Base-by-base conservation (phyloP, 2,113 vertebrate genomes). In the Maccullochella peelii region DNA sequence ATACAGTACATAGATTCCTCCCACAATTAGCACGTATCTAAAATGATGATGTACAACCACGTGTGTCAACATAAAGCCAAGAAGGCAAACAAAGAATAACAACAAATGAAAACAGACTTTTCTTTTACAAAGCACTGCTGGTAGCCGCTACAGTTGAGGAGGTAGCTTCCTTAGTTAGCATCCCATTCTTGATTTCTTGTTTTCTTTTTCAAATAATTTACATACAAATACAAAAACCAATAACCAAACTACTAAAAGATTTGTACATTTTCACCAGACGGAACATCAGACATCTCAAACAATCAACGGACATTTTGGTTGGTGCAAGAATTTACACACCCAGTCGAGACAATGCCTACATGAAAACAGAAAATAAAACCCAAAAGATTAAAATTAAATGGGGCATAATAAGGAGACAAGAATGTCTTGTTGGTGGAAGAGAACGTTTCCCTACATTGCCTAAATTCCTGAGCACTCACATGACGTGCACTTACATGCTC, bases 101-200 rank as follows among this genome's bases (percentile, higher is more conserved):
- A 82, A 84, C 68, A 94, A 93, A 95, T 52, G 58, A 95, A 94
- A 94, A 96, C 91, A 95, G 94, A 96, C 95, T 89, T 78, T 94
- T 84, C 47, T 94, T 95, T 95, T 94, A 94, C 86, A 91, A 90
- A 93, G 86, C 95, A 96, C 96, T 96, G 96, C 95, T 96, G 96
- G 96, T 95, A 97, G 96, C 95, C 96, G 95, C 96, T 97, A 96
- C 94, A 95, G 92, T 95, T 95, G 92, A 97, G 96, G 98, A 99
- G 98, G 98, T 99, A 99, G 98, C 97, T 97, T 97, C 97, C 96
- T 96, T 96, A 95, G 95, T 96, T 95, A 97, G 95, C 97, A 97
- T 97, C 97, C 97, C 96, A 96, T 96, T 95, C 92, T 93, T 91
- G 84, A 94, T 94, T 94, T 90, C 86, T 79, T 61, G 50, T 88